phyloP scores from a whole-genome alignment of 2,113 vertebrate species.

The Rattus rattus region DNA sequence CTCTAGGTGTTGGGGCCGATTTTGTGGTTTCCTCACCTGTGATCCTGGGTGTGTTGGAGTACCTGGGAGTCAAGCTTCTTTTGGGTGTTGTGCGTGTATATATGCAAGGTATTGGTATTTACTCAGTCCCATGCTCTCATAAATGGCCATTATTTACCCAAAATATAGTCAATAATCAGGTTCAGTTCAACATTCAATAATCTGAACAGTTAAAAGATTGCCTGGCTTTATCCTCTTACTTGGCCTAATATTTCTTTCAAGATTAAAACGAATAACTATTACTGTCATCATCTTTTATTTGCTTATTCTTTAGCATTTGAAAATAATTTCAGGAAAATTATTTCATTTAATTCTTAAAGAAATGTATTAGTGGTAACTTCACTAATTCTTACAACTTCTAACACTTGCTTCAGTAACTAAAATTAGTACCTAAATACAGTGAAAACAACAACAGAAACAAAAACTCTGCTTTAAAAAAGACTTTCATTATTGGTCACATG shows the following conservation, averaged over 20 bases:
- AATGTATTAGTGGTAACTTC: not conserved
- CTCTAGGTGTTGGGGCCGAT: too few species aligned
- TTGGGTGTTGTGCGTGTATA: not conserved
- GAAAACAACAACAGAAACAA: not conserved
- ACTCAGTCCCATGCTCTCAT: not conserved
- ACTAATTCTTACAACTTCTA: not conserved
- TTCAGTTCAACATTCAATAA: not conserved
- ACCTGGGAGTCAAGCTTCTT: too few species aligned
- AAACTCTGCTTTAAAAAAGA: not conserved
- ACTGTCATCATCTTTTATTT: not conserved
- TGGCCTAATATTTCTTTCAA: slow-evolving; percentile 31
- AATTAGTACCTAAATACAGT: not conserved
- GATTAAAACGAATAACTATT: slow-evolving; percentile 25
- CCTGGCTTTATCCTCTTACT: not conserved
- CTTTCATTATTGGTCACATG: not conserved
- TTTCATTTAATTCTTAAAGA: slow-evolving; percentile 39
- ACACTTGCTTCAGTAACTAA: not conserved
- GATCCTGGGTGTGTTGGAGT: too few species aligned
- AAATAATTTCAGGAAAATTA: not conserved
- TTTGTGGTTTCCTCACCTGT: too few species aligned
- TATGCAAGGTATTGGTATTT: not conserved
- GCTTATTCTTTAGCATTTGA: slow-evolving; percentile 22
- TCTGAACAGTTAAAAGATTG: not conserved
- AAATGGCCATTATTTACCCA: not conserved
- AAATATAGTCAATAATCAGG: slow-evolving; percentile 22